Conservation (phyloP, 2,797 vertebrate species). For the Eupleurogrammus muticus region DNA sequence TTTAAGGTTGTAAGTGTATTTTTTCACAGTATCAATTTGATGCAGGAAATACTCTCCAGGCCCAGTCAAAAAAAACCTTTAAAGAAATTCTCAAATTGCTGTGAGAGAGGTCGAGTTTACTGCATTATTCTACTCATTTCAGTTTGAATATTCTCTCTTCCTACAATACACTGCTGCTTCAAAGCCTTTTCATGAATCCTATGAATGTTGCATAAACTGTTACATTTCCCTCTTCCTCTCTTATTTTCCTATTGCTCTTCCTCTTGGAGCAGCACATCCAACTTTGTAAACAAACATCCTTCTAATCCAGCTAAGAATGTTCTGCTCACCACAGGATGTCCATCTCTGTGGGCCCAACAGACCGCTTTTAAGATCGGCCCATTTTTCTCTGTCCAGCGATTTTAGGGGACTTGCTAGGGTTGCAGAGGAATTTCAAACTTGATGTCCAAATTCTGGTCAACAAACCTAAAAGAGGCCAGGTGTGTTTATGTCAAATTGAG, state of each 20-base stretch:
- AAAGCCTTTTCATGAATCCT: slow-evolving; percentile 34
- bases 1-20: slow-evolving; percentile 10
- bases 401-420: slow-evolving; percentile 40
- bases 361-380: slow-evolving; percentile 54
- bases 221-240: slow-evolving; percentile 25
- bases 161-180: slow-evolving; percentile 24
- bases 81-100: background rate
- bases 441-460: slow-evolving; percentile 40
- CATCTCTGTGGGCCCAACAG: slow-evolving; percentile 50
- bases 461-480: slow-evolving; percentile 41
- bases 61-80: slow-evolving; percentile 18
- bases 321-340: slow-evolving; percentile 65
- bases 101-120: slow-evolving; percentile 14
- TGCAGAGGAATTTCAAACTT: slow-evolving; percentile 42
- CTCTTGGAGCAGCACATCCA: slow-evolving; percentile 54
- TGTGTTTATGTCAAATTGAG: slow-evolving; percentile 37
- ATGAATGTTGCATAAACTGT: slow-evolving; percentile 48
- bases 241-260: slow-evolving; percentile 40
- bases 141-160: slow-evolving; percentile 33
- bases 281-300: slow-evolving; percentile 70
- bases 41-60: slow-evolving; percentile 8
- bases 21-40: slow-evolving; percentile 9
- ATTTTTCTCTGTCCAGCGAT: slow-evolving; percentile 43
- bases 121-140: slow-evolving; percentile 35
- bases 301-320: slow-evolving; percentile 78